These are phyloP conservation scores for Margaritifera margaritifera DNA, from an alignment of 2,888 invertebrate genomes.

Conservation along the genomic window DNA sequence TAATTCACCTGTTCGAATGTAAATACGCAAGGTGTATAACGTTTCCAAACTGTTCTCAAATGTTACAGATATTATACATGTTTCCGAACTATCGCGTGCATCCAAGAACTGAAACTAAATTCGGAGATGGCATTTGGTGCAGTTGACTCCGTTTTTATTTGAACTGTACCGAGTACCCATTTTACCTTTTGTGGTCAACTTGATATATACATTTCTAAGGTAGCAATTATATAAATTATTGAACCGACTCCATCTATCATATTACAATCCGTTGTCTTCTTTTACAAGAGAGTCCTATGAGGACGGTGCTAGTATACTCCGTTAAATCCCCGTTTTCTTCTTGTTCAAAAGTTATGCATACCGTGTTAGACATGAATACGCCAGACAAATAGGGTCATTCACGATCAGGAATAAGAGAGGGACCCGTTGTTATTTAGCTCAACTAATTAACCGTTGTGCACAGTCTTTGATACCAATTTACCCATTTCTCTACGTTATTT, in stretches of 20 bases:
- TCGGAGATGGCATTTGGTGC: constrained; percentile 21
- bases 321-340: constrained; percentile 11
- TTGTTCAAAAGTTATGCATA: constrained; percentile 40
- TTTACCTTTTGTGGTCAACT: constrained; percentile 36
- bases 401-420: constrained; percentile 31
- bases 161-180: constrained; percentile 33
- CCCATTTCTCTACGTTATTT: constrained; percentile 11
- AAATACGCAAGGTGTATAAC: constrained; percentile 8
- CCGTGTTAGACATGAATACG: constrained; percentile 29
- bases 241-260: constrained; percentile 30
- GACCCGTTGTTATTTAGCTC: constrained; percentile 40
- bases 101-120: constrained; percentile 25
- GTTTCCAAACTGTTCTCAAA: constrained; percentile 13
- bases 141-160: constrained; percentile 26
- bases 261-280: constrained; percentile 40
- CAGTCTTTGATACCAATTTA: constrained; percentile 13
- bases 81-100: constrained; percentile 33
- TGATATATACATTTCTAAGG: constrained; percentile 38
- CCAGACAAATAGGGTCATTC: constrained; percentile 15
- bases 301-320: constrained; percentile 4
- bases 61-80: constrained; percentile 19
- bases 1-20: too few relatives aligned
- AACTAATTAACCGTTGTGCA: constrained; percentile 45
- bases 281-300: constrained; percentile 43
- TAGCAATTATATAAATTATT: constrained; percentile 37